These are phyloP conservation scores for Stenchaetothrips biformis DNA, from an alignment of 2,888 invertebrate genomes.

Conservation along the genomic window DNA sequence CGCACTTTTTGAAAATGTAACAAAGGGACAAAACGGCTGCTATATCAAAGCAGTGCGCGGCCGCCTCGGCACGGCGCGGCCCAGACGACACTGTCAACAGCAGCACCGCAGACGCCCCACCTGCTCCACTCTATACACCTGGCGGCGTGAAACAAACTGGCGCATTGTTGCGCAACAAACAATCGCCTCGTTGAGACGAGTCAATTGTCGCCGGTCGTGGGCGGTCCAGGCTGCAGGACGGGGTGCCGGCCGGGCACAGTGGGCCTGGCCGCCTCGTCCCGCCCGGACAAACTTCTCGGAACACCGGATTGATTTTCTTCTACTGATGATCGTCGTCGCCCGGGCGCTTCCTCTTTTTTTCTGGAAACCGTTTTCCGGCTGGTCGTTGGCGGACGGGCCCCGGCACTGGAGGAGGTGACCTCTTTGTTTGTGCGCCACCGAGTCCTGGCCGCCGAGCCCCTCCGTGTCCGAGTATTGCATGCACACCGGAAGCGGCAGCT, in stretches of 20 bases:
- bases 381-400: neutral
- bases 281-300: too few species aligned
- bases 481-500: neutral
- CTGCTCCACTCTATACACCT: neutral
- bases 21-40: conserved; percentile 10
- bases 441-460: neutral
- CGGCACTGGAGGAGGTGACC: neutral
- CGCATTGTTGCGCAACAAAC: conserved; percentile 12
- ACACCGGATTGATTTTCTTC: neutral
- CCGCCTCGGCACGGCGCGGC: neutral
- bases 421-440: neutral
- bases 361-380: neutral
- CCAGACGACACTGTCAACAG: conserved; percentile 10
- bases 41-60: neutral
- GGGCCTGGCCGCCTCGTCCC: neutral
- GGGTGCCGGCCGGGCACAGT: neutral
- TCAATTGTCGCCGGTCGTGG: neutral
- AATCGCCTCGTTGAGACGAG: neutral
- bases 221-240: neutral
- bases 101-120: neutral
- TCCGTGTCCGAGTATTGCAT: neutral
- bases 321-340: neutral
- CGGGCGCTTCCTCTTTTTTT: neutral
- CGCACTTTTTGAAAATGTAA: conserved; percentile 18
- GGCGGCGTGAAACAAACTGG: conserved; percentile 14